Percentiles rank a stretch among this genome's conserved stretches.
Conservation (phyloP, 2,888 invertebrate species). For the Drosophila anomalipes region DNA sequence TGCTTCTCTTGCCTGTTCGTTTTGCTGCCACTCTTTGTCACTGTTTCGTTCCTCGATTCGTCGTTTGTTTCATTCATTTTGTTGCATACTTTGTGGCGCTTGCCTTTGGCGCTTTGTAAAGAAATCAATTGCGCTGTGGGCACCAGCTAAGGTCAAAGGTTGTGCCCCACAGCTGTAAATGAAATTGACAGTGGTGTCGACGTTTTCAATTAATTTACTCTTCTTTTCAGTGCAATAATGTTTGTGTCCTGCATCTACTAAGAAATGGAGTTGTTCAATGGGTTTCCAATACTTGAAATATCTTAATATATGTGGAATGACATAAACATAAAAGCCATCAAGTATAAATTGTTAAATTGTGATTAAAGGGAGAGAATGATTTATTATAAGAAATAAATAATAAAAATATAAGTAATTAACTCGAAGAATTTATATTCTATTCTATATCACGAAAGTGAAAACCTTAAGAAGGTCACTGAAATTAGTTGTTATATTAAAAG, state of each 20-base stretch:
- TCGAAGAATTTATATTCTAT: not conserved
- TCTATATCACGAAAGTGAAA: not conserved
- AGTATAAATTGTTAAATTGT: not conserved
- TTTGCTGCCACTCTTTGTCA: constrained; percentile 3
- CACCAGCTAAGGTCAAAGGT: constrained; percentile 64
- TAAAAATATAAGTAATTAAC: not conserved
- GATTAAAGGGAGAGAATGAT: not conserved
- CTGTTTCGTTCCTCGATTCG: constrained; percentile 18
- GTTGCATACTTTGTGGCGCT: constrained; percentile 54
- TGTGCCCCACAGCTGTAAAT: constrained; percentile 41
- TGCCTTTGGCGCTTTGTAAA: constrained; percentile 8
- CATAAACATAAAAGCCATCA: too few species aligned
- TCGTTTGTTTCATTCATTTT: constrained; percentile 40
- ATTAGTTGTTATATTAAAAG: not conserved
- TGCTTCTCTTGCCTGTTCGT: not conserved
- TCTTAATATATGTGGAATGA: not conserved
- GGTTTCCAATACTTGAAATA: not conserved
- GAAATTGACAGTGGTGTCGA: constrained; percentile 48
- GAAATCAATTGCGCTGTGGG: constrained; percentile 56
- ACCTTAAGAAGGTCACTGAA: not conserved
- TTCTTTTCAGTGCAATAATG: constrained; percentile 14
- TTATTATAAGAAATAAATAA: not conserved
- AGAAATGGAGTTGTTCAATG: not conserved
- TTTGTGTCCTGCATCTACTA: constrained; percentile 9
- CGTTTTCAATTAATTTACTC: constrained; percentile 27